Evolutionary conservation across 2,113 vertebrate genomes (phyloP), one percentile per base, ranked within the genome.

Genomic region (Sceloporus undulatus): DNA sequence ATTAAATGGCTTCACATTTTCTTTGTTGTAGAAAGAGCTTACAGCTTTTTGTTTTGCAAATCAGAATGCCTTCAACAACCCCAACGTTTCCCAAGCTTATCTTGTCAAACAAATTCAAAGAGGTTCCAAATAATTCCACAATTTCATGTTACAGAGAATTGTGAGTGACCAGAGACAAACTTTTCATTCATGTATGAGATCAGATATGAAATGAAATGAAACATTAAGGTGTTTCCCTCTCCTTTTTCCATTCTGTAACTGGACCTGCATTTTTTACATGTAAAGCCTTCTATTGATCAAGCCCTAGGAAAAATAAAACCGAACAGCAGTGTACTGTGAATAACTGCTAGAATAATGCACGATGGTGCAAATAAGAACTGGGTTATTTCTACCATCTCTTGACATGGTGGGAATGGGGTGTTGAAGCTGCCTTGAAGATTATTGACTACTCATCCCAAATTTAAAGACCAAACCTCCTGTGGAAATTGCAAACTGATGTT

Each of bases 261-360:
- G 56, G 29, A 80, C 16, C 21, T 80, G 42, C 34, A 80, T 73
- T 79, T 48, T 29, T 82, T 82, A 7, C 87, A 68, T 27, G 42
- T 19, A 68, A 29, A 66, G 48, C 48, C 23, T 80, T 75, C 52
- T 77, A 77, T 85, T 78, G 85, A 78, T 79, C 59, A 66, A 54
- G 56, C 16, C 62, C n/a, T 77, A 40, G 40, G 62, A 18, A 9
- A 56, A 25, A 38, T 4, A 21, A 88, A 76, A 40, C 56, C 34
- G 68, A 86, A 34, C 42, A 54, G 40, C 29, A 19, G 34, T 54
- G n/a, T 68, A 87, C 79, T 65, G 21, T 82, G 52, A 87, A 48
- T 82, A 87, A 75, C 16, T 65, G 40, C n/a, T 48, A 66, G 23
- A 87, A 34, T 14, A 81, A 74, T 48, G 54, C 13, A 16, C 6